Evolutionary conservation across 2,113 vertebrate genomes (phyloP), one percentile per base, ranked within the genome.

Genomic region (Physeter macrocephalus): DNA sequence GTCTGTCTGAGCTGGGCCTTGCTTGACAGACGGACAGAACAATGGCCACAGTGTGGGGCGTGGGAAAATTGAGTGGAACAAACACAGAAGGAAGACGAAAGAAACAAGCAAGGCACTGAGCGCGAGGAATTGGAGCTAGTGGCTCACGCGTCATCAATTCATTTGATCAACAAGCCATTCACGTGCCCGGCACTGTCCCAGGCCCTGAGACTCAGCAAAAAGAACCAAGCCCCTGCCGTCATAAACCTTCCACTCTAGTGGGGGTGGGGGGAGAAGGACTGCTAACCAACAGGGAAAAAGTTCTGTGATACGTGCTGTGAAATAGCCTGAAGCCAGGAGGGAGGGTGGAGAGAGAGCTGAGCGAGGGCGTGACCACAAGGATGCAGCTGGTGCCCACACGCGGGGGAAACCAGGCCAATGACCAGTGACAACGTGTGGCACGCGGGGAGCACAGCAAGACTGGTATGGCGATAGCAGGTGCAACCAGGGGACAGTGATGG

Each of bases 351-450:
- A 95, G 36, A 82, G 4, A 77, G 46, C 11, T 46, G 18, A 61
- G 39, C 1, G 11, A 96, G 17, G 4, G 21, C 12, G 1, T 21
- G 64, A 46, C 34, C 34, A 31, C 0, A 3, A 64, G 31, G 59
- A 80, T 7, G 15, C 4, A 62, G 34, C 3, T 52, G 14, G 14
- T 77, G 57, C 13, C 17, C 25, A 39, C 6, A 27, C 1, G 10
- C 39, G 6, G 49, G 62, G 87, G 20, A 43, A 75, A 8, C n/a
- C 41, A 77, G 81, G 46, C 18, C 57, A 78, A 20, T 31, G 62
- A 36, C 18, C 8, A 43, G 14, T 61, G 41, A 80, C 4, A 1
- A 25, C 0, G 1, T 2, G 43, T 8, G 25, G n/a, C 27, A 5
- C 0, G 3, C 5, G n/a, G 46, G 11, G 46, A 88, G 36, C 57